phyloP scores from a whole-genome alignment of 2,888 invertebrate genomes.

The Pseudococcus viburni region DNA sequence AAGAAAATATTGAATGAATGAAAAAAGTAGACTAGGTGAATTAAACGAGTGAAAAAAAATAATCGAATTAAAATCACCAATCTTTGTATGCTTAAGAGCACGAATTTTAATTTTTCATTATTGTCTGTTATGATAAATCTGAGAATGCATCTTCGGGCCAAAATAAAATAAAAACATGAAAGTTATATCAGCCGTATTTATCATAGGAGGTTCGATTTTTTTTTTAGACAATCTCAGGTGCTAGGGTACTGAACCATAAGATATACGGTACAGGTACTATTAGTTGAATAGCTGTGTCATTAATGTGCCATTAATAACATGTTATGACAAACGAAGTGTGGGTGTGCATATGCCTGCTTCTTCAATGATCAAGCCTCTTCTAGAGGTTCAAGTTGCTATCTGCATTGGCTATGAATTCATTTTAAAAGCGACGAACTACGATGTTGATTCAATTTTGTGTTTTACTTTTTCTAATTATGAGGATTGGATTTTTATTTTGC shows the following conservation, averaged over 20 bases:
- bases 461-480: background rate
- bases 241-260: conserved; percentile 62
- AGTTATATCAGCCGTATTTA: conserved; percentile 63
- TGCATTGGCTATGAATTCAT: conserved; percentile 41
- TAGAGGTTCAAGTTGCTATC: conserved; percentile 32
- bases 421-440: conserved; percentile 16
- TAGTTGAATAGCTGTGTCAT: conserved; percentile 67
- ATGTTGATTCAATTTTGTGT: conserved; percentile 23
- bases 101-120: conserved; percentile 64
- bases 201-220: conserved; percentile 63
- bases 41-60: background rate
- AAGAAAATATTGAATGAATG: background rate
- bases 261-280: conserved; percentile 65
- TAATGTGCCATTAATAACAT: conserved; percentile 67
- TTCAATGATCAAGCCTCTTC: conserved; percentile 62
- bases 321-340: conserved; percentile 65
- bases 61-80: conserved; percentile 18
- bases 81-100: conserved; percentile 18
- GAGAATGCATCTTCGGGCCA: conserved; percentile 63
- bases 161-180: conserved; percentile 61
- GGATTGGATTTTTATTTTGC: background rate
- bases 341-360: conserved; percentile 60
- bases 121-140: conserved; percentile 62
- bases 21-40: conserved; percentile 5
- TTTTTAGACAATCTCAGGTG: conserved; percentile 62